Percentiles rank a stretch among this genome's conserved stretches.
phyloP scores from a whole-genome alignment of 1,140 invertebrate species.

The Cyphomyrmex costatus region DNA sequence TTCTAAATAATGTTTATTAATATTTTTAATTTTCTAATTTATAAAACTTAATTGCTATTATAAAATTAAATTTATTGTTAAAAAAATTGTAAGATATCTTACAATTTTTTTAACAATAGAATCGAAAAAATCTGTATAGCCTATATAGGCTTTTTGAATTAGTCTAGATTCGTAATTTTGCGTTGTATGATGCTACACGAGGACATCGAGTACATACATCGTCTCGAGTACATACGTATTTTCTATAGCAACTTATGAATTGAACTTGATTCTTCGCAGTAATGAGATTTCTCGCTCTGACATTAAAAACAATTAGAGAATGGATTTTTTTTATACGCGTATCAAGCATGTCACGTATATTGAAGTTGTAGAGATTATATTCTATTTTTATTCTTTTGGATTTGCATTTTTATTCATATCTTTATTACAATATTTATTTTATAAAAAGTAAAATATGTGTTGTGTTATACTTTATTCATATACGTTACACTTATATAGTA shows the following conservation, averaged over 20 bases:
- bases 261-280: slow-evolving; percentile 69
- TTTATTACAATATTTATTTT: slow-evolving; percentile 8
- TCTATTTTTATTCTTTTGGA: not conserved
- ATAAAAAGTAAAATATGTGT: no score
- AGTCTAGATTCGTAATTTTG: no score
- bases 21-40: not conserved
- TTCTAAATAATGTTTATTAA: not conserved
- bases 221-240: not conserved
- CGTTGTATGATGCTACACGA: not conserved
- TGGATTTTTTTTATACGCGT: slow-evolving; percentile 34
- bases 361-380: slow-evolving; percentile 9
- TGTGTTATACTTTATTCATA: no score
- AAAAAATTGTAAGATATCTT: no score
- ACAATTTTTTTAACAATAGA: no score
- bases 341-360: slow-evolving; percentile 30
- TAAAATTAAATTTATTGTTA: not conserved
- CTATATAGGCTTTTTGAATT: no score
- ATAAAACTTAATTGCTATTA: not conserved
- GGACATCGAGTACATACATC: slow-evolving; percentile 15
- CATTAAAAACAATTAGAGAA: slow-evolving; percentile 34
- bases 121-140: no score
- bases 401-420: not conserved
- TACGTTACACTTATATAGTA: no score
- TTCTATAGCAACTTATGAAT: slow-evolving; percentile 74
- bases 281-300: slow-evolving; percentile 47